Evolutionary conservation across 2,113 vertebrate species (phyloP).

Genomic region (Dicaeum eximium): DNA sequence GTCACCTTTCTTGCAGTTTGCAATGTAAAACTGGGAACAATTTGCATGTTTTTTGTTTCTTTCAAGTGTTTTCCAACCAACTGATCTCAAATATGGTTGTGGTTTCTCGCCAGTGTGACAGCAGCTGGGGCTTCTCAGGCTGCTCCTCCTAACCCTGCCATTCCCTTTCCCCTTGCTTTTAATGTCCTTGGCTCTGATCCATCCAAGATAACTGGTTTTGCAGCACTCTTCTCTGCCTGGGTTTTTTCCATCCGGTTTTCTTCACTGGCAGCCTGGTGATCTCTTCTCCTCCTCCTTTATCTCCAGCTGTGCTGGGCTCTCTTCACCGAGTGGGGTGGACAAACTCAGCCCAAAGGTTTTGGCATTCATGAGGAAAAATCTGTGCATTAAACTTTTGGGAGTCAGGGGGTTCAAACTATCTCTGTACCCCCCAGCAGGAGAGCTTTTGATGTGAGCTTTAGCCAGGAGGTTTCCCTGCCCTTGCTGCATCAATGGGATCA

Average conservation of each 20-base stretch:
- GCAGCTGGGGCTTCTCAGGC: background rate
- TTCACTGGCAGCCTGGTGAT: background rate
- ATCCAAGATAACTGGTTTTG: constrained; percentile 14
- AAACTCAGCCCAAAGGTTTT: background rate
- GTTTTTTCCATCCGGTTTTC: background rate
- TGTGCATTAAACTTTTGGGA: background rate
- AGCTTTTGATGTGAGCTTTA: background rate
- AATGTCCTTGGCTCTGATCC: constrained; percentile 22
- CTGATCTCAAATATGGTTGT: background rate
- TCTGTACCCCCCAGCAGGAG: background rate
- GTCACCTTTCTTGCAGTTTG: background rate
- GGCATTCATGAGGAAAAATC: background rate
- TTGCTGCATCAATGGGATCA: background rate
- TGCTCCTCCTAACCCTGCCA: background rate
- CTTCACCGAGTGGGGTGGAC: background rate
- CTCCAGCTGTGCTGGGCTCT: background rate
- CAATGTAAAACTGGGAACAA: fast-evolving
- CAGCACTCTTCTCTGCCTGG: background rate
- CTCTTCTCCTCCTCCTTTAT: background rate
- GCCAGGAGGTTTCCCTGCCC: background rate
- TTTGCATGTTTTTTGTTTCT: background rate
- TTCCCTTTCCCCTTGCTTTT: background rate
- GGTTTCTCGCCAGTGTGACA: background rate
- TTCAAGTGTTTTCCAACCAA: background rate
- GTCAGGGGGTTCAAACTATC: fast-evolving